Conservation (phyloP, 2,888 invertebrate genomes). For the Schizaphis graminum region DNA sequence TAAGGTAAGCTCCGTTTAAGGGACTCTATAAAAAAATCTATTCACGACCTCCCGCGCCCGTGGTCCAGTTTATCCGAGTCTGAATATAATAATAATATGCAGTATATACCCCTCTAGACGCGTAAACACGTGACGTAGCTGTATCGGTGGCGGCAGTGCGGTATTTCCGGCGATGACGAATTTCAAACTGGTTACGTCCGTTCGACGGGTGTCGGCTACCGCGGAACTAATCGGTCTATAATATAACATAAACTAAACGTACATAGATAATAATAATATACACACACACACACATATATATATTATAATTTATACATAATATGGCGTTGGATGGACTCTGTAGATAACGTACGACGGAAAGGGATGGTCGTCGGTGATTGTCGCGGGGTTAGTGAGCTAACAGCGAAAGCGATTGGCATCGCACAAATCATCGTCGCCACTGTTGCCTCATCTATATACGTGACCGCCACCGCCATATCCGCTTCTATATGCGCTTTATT, state of each 20-base stretch:
- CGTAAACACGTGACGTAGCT: too few relatives aligned
- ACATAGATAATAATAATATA: background rate
- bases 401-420: background rate
- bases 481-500: background rate
- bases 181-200: background rate
- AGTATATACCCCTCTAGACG: background rate
- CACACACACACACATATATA: background rate
- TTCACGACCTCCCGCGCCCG: background rate
- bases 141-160: background rate
- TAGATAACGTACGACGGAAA: background rate
- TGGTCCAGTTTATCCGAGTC: background rate
- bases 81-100: background rate
- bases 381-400: background rate
- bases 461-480: background rate
- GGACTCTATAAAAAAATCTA: background rate
- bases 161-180: background rate
- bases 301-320: background rate
- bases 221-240: background rate
- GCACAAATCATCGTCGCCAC: background rate
- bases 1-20: background rate
- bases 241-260: background rate
- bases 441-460: background rate
- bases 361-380: background rate
- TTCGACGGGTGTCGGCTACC: background rate
- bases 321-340: background rate